Conservation (phyloP, 92 coral and sea anemone species). For the Zoanthus solanderi region DNA sequence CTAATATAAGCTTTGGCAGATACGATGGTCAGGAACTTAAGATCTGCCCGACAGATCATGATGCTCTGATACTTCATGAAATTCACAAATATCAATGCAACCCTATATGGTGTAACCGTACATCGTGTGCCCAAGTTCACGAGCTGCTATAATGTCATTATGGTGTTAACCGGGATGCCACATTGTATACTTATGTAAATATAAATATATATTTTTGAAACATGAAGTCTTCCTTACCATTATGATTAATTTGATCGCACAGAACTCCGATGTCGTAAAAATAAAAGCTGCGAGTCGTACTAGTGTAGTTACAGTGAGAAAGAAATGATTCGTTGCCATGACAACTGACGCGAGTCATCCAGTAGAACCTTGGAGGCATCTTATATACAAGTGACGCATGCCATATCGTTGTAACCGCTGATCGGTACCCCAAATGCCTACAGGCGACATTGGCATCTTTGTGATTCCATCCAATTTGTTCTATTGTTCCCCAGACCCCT, state of each 20-base stretch:
- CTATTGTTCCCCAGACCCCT: constrained; percentile 48
- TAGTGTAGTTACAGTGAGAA: constrained; percentile 2
- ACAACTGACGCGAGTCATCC: constrained; percentile 39
- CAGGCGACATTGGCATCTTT: constrained; percentile 36
- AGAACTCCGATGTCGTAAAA: constrained; percentile 26
- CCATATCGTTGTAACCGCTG: constrained; percentile 39
- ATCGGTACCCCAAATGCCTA: constrained; percentile 27
- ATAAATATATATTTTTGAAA: background rate
- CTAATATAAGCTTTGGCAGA: no score
- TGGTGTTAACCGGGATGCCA: no score
- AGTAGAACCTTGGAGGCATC: constrained; percentile 20
- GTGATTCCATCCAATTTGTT: constrained; percentile 27
- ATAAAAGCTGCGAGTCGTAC: background rate
- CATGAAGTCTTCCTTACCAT: background rate
- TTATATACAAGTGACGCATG: constrained; percentile 18
- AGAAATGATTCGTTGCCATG: constrained; percentile 48
- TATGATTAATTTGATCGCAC: background rate
- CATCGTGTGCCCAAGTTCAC: no score
- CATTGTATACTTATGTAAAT: no score
- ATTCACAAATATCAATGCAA: no score
- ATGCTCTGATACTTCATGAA: no score
- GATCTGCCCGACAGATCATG: no score
- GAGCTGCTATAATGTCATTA: no score
- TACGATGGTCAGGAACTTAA: no score
- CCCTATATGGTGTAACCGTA: no score